Base-by-base conservation (phyloP, 2,888 invertebrate species). In the Tillus elongatus region DNA sequence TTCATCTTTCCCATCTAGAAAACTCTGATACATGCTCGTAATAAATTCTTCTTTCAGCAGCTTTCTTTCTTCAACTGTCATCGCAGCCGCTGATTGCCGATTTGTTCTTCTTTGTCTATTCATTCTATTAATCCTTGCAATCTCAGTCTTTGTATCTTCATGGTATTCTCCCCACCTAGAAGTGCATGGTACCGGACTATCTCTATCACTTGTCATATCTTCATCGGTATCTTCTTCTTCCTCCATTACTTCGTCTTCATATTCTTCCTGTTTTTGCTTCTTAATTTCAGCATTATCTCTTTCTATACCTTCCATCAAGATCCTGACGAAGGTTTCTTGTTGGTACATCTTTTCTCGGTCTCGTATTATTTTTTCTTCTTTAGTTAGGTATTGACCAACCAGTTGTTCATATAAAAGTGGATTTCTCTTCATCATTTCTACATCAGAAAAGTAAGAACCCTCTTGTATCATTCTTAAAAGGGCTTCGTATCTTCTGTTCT, bases 341-440 rank as follows among this genome's bases (percentile, higher is more conserved):
- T 56, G 72, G 53, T 77, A 74, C 33, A 73, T 69, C 38, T 70
- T 67, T 27, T 47, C 49, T 38, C 49, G 61, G 61, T 79, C 82
- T 10, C 82, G 67, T 35, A 70, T 69, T 43, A 72, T 70, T 40
- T 78, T 77, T 60, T 93, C 89, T 15, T 80, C 77, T 39, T 82
- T 78, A 2, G 82, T 79, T 46, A 93, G 63, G 62, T 84, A 91
- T 54, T 82, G 84, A 0, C 92, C 95, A 29, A 96, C 73, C 47
- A 96, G 68, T 54, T 92, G 85, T 45, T 95, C 88, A 66, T 89
- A 96, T 0, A 95, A 65, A 35, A 87, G 69, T 1, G 95, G 96
- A 62, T 91, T 88, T 41, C 96, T 69, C 48, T 78, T 80, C 77
- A 90, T 88, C 95, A 96, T 96, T 70, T 90, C 86, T 41, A 77